These are phyloP conservation scores for Enteromius afrohamiltoni DNA, from an alignment of 2,797 vertebrate genomes.

Conservation along the genomic window DNA sequence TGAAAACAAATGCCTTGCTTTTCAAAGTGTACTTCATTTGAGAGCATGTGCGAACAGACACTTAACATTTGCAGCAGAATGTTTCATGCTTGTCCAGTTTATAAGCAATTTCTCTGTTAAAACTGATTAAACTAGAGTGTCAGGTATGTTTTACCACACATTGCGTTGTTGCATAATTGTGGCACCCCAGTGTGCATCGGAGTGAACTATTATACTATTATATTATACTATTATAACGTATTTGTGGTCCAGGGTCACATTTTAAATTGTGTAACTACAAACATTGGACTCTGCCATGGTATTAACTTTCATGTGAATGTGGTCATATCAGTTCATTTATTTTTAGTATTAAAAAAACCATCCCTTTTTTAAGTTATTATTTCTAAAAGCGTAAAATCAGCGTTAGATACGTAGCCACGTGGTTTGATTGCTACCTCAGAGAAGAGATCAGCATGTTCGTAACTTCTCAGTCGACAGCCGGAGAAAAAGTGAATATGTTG, in stretches of 20 bases:
- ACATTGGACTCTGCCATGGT: background rate
- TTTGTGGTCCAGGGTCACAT: no score
- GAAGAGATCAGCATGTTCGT: background rate
- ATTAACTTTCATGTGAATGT: background rate
- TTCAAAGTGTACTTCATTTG: background rate
- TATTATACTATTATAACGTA: no score
- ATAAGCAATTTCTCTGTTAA: no score
- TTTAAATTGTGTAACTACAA: background rate
- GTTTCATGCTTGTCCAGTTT: background rate
- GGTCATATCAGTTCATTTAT: background rate
- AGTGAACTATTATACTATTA: no score
- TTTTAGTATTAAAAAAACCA: background rate
- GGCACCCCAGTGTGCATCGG: no score
- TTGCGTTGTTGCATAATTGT: no score
- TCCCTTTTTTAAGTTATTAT: background rate
- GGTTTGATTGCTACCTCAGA: background rate
- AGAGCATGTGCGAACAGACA: background rate
- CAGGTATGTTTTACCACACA: no score
- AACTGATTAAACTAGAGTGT: no score
- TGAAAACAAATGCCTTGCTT: background rate
- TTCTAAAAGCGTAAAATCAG: background rate
- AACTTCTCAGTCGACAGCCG: background rate
- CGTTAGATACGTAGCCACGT: background rate
- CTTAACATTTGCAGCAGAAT: background rate
- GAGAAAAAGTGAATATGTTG: background rate